Evolutionary conservation across 2,113 vertebrate genomes (phyloP), one percentile per base, ranked within the genome.

Genomic region (Muntiacus muntjak): DNA sequence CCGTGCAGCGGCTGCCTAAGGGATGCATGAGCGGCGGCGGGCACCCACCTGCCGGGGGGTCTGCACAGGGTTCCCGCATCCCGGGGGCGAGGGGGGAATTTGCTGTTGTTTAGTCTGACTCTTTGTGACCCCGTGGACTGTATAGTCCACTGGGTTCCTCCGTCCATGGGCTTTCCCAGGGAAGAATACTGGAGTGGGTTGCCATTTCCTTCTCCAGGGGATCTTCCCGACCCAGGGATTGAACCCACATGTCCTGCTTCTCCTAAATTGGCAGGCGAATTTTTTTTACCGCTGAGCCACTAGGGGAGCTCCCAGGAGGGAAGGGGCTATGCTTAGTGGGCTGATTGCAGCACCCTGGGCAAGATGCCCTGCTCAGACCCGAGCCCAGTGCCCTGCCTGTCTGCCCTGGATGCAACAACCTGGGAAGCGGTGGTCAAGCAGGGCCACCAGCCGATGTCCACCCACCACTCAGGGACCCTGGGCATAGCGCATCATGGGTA

Each of bases 31-130:
- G 26, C 40, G 7, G 7, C 7, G 71, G 1, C 15, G 7, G 28
- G 6, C 7, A 6, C 7, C 67, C 81, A 8, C n/a, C 10, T 7
- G 50, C 3, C 0, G 3, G 71, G 50, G 54, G 14, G 13, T 12
- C 87, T 43, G 17, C 47, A 23, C 14, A 2, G n/a, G 60, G 21
- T 7, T 10, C n/a, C 0, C 1, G 28, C 3, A 21, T 6, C 28
- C 30, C 2, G 1, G 0, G 4, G 5, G 17, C 3, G 9, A 19
- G 81, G 45, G 1, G 19, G 54, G 33, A 33, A 81, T 52, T 28
- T 45, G 23, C 4, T 71, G n/a, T 23, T 76, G 6, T 28, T 71
- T 23, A 23, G n/a, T 6, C 19, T 0, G 9, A 40, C 10, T 40
- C 67, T 67, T 57, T 71, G n/a, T 0, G 5, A 71, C n/a, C 67